These are phyloP conservation scores for Ceratitis capitata DNA, from an alignment of 1,140 invertebrate genomes.

Conservation along the genomic window DNA sequence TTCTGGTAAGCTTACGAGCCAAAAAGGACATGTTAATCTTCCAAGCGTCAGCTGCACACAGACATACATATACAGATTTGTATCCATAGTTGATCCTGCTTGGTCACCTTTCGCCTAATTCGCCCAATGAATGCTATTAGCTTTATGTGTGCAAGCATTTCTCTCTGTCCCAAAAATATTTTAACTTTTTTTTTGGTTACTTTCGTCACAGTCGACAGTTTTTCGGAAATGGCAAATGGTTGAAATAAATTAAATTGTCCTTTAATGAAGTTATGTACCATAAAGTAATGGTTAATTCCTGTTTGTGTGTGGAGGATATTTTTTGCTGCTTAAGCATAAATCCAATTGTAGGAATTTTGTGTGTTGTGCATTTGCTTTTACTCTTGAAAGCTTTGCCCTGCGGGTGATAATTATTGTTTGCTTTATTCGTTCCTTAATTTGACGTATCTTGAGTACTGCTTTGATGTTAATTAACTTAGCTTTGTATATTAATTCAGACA, in stretches of 20 bases:
- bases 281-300: not conserved
- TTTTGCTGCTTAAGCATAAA: not conserved
- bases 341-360: not conserved
- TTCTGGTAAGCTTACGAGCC: slow-evolving; percentile 1
- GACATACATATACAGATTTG: not conserved
- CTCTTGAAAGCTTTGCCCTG: slow-evolving; percentile 12
- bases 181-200: not conserved
- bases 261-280: slow-evolving; percentile 34
- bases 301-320: not conserved
- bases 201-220: not conserved
- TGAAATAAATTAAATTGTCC: slow-evolving; percentile 30
- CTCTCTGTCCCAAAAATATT: not conserved
- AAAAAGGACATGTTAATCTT: slow-evolving; percentile 27
- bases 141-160: not conserved
- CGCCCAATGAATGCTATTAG: not conserved
- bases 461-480: not conserved
- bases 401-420: slow-evolving; percentile 4
- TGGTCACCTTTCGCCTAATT: not conserved
- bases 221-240: not conserved
- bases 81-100: not conserved
- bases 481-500: no score
- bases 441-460: not conserved
- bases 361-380: not conserved
- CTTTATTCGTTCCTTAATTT: not conserved
- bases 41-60: not conserved